Base-by-base conservation (phyloP, 2,888 invertebrate species). In the Epistrophe grossulariae region DNA sequence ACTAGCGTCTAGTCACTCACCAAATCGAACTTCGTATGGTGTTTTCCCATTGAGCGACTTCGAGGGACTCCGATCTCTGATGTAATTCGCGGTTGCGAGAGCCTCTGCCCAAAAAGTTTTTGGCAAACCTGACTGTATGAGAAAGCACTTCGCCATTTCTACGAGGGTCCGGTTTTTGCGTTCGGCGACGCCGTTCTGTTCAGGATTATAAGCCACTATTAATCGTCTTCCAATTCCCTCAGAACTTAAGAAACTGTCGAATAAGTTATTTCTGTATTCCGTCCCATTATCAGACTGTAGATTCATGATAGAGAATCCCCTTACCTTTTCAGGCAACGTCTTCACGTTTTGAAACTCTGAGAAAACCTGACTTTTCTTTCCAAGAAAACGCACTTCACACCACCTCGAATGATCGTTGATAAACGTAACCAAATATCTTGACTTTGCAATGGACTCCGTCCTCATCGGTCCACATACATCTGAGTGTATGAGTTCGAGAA, bases 21-120 rank as follows among this genome's bases (percentile, higher is more conserved):
- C 35, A 52, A 52, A 57, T 43, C 57, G 11, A 13, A 40, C 15
- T 24, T 57, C 57, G 50, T 71, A 71, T 11, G 71, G 28, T 9
- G 45, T 71, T 31, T 59, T 71, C 15, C 57, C 71, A 17, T 45
- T 17, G 8, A 9, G 17, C 4, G 45, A 24, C 2, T 71, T 57
- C 15, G 17, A 43, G 24, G 71, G 71, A 17, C 57, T 57, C 6
- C 45, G 24, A 57, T 59, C 59, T 57, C 45, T n/a, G 28, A 71
- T 71, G 28, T 45, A 13, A 11, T 43, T 72, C 24, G 71, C 28
- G 10, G 40, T 70, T 38, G 19, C 15, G 38, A 55, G 13, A 40
- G 70, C 43, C 11, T 70, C 55, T 13, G 24, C 52, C 28, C 55
- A 70, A 31, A 50, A 48, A 10, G 38, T 31, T 31, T 50, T 45